Evolutionary conservation across 2,113 vertebrate species (phyloP), one percentile per base, ranked within the genome.

Genomic region (Cebus imitator): DNA sequence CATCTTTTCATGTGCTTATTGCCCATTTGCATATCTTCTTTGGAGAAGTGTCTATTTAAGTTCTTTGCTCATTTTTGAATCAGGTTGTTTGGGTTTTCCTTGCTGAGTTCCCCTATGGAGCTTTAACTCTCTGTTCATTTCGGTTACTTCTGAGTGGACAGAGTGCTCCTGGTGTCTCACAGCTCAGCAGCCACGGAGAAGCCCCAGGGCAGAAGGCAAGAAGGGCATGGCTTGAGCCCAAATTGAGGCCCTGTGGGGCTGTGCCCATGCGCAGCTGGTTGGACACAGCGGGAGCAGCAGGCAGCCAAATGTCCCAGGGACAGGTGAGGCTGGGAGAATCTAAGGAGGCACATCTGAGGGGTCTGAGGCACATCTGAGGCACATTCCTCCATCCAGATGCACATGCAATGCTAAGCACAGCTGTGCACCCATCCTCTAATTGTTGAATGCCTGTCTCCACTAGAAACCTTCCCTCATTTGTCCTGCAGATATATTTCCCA

Each of bases 351-450:
- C 8, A 0, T 2, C 17, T 5, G 21, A 23, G 25, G 32, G 23
- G 11, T 45, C 66, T 18, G 12, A 6, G 12, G 2, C 9, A 2
- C 25, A 0, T 0, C 25, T 3, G 13, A 25, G 64, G 37, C 37
- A 37, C 37, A 18, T 23, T 37, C 70, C 52, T 37, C 43, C 9
- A 0, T 64, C 88, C 40, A 40, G 5, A 30, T 18, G 23, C 0
- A 16, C 78, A 8, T 40, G 52, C 37, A 2, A 0, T 16, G 25
- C 50, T 1, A 3, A 5, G 68, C 48, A 37, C 40, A 68, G 52
- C 16, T 7, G 27, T 78, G 20, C 25, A 7, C 8, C 52, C 13
- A 0, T 16, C 18, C 37, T 37, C 7, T 80, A 17, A 8, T 6
- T 21, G 37, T n/a, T 16, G 12, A 32, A 32, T 0, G 2, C 50